Base-by-base conservation (phyloP, 2,113 vertebrate genomes). In the Sinocyclocheilus rhinocerous region DNA sequence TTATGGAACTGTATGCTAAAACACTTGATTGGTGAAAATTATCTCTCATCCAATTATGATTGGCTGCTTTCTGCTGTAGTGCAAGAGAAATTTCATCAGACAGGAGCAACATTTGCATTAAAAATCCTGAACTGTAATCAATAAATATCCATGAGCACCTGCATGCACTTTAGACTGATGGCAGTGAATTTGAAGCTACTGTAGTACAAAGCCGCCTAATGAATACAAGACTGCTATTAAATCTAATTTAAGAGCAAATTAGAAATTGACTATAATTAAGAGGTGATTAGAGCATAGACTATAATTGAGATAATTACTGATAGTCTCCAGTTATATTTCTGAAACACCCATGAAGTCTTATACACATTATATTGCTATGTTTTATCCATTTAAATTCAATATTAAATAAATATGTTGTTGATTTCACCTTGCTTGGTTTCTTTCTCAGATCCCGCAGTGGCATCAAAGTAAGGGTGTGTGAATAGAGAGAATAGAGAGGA, bases 401-500 rank as follows among this genome's bases (percentile, higher is more conserved):
- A 33, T 80, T 42, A 78, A 20, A 18, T 29, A 13, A 82, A 50
- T n/a, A n/a, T 48, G 45, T 33, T 36, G 76, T 55, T 52, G 18
- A 33, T 50, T 79, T 69, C n/a, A 69, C 15, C 42, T 33, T 79
- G 29, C 45, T 69, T 70, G n/a, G n/a, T 78, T 70, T 73, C 50
- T 39, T 52, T n/a, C 52, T 73, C 4, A 29, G 39, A 22, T 67
- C 45, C 13, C 22, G 29, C 59, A 22, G 13, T 59, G 70, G 20
- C 57, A 61, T 83, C 15, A 83, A 59, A 57, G 48, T 18, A 85
- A 76, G n/a, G 10, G 22, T 16, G 69, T 84, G 6, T 65, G 59
- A 79, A 79, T 85, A 69, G 87, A 52, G 85, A 55, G 59, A 79
- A 79, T 85, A 69, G 87, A 52, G 85, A 55, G 70, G 70, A 81